Evolutionary conservation across 2,113 vertebrate species (phyloP), one percentile per base, ranked within the genome.

Genomic region (Clarias gariepinus): DNA sequence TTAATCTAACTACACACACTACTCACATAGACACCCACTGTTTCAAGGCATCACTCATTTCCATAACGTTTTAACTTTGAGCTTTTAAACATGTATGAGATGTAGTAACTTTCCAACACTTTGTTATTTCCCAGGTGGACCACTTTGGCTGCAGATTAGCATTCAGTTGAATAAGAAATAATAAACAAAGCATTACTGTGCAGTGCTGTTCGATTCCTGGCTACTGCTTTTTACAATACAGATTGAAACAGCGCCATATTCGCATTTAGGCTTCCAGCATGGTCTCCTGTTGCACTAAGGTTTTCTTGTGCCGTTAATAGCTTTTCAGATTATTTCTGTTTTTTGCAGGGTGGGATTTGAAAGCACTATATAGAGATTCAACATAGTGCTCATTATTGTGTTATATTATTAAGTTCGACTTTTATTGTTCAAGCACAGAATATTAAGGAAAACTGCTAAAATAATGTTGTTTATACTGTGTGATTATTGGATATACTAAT

Each of bases 41-140:
- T 78, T 57, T n/a, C 36, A 77, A 53, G 25, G 21, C 21, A 52
- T 52, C 23, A 8, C 52, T 64, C 78, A 86, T 88, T 57, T 90
- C 76, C 57, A 74, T 90, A 85, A 90, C 52, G 85, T 91, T 92
- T 86, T 91, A 89, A 85, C 79, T 8, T 36, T 47, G 69, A 57
- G 52, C 85, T 93, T 93, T 91, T 91, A 92, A 92, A 86, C 85
- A 76, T 3, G 52, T 88, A 13, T 36, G 90, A 85, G 89, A 82
- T 33, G 3, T 87, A 91, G 92, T 91, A 90, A 89, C 71, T 88
- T 93, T 91, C 77, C 83, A 85, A 89, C 88, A n/a, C 41, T 36
- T 80, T 82, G 82, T 74, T 69, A 87, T 90, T 89, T 91, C 91
- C 92, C 93, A 93, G 91, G 91, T 94, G 91, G 90, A 92, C 83